Conservation (phyloP, 2,113 vertebrate genomes). For the Macquaria australasica region DNA sequence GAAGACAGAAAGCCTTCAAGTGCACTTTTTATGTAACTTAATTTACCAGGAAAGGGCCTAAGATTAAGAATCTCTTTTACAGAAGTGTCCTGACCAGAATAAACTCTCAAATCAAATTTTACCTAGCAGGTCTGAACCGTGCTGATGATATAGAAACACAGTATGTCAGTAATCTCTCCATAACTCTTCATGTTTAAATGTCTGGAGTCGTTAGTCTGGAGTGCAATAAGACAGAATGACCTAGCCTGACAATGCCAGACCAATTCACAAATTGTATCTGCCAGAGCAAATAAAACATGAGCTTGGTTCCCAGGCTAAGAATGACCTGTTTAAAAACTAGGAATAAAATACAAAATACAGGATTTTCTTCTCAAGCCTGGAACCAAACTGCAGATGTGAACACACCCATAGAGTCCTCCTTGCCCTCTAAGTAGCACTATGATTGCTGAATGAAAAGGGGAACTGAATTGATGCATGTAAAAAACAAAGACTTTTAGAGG, state of each 20-base stretch:
- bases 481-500: background rate
- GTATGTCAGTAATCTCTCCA: background rate
- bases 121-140: too few relatives aligned
- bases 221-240: background rate
- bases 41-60: background rate
- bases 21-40: background rate
- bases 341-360: background rate
- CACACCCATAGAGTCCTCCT: background rate
- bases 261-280: too few relatives aligned
- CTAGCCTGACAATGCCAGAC: too few relatives aligned
- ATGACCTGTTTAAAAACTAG: background rate
- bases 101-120: background rate
- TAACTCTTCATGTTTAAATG: background rate
- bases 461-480: conserved; percentile 32
- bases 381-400: conserved; percentile 34
- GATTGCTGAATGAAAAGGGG: conserved; percentile 4
- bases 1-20: background rate
- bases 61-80: background rate
- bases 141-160: background rate
- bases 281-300: too few relatives aligned
- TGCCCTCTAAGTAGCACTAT: background rate
- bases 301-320: too few relatives aligned
- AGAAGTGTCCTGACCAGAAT: background rate
- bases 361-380: background rate
- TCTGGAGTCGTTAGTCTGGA: background rate